These are phyloP conservation scores for Mythimna albipuncta DNA, from an alignment of 2,888 invertebrate species.

Conservation along the genomic window DNA sequence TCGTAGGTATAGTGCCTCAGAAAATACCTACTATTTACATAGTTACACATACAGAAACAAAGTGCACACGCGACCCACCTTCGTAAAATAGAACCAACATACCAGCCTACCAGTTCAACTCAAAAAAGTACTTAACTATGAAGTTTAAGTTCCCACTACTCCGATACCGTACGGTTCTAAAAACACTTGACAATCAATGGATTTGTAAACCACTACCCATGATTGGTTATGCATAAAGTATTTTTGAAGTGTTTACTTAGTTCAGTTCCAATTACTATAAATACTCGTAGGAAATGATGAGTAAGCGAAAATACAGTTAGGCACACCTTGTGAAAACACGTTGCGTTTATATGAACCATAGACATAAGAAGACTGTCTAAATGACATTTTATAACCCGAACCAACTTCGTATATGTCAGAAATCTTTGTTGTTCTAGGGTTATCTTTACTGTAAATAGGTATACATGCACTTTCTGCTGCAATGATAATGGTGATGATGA, in stretches of 20 bases:
- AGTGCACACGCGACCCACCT: background rate
- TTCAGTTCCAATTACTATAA: slow-evolving; percentile 36
- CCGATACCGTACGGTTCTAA: slow-evolving; percentile 40
- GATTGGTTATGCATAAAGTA: slow-evolving; percentile 23
- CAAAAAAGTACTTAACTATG: slow-evolving; percentile 31
- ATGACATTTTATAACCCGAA: too few relatives aligned
- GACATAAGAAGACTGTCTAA: background rate
- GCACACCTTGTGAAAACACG: background rate
- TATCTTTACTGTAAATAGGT: too few relatives aligned
- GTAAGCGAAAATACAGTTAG: slow-evolving; percentile 19
- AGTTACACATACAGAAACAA: background rate
- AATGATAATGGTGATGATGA: too few relatives aligned
- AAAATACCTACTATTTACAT: too few relatives aligned
- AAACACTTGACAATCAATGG: slow-evolving; percentile 49
- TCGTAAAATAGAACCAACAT: background rate
- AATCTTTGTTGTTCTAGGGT: too few relatives aligned
- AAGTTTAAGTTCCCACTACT: slow-evolving; percentile 35
- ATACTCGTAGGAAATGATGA: background rate
- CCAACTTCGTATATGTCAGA: too few relatives aligned
- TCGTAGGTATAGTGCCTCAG: too few relatives aligned
- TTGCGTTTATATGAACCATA: background rate
- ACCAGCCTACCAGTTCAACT: slow-evolving; percentile 12
- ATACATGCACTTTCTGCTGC: too few relatives aligned
- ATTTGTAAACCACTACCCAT: slow-evolving; percentile 28
- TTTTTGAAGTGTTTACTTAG: slow-evolving; percentile 37